Base-by-base conservation (phyloP, 1,140 invertebrate genomes). In the Meteorus sp. region DNA sequence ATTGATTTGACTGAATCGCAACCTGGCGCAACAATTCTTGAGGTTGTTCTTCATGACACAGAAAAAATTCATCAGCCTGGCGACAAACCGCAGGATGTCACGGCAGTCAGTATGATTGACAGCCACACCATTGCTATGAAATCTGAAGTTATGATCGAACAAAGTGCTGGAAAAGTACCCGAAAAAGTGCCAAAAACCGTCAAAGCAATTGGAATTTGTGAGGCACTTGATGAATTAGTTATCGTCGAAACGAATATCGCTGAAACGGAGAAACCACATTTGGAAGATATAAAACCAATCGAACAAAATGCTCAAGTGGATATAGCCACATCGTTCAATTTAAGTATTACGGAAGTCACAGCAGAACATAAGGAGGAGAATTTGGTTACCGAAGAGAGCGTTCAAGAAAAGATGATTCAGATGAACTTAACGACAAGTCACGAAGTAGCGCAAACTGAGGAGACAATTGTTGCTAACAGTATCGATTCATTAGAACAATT, bases 211-310 rank as follows among this genome's bases (percentile, higher is more conserved):
- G 66, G 76, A 39, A 80, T 78, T 56, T 77, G 81, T 54, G 80
- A 79, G 54, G 77, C 81, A 56, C 68, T 81, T 41, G 78, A 83
- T 60, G 84, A 85, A 70, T 66, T 86, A 6, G 72, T 85, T 25
- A 67, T 85, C 2, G 83, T 82, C 4, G 84, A 85, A 72, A 79
- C 82, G 2, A 81, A 81, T 60, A 67, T 81, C 3, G 76, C 73
- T 2, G 84, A 85, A 70, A 69, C 73, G 2, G 83, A 85, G 65
- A 82, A 80, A 70, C 59, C 59, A 0, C 69, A 81, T 23, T 61
- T 73, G 2, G 62, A 68, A 51, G 73, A 82, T 57, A 23, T 65
- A 0, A 59, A 57, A 53, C 78, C 77, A 35, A 17, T 59, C n/a
- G 44, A 61, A 52, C 77, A 81, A 19, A 76, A 52, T 13, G 76